phyloP scores from a whole-genome alignment of 92 coral and sea anemone genomes.

The Zoanthus gigantus region DNA sequence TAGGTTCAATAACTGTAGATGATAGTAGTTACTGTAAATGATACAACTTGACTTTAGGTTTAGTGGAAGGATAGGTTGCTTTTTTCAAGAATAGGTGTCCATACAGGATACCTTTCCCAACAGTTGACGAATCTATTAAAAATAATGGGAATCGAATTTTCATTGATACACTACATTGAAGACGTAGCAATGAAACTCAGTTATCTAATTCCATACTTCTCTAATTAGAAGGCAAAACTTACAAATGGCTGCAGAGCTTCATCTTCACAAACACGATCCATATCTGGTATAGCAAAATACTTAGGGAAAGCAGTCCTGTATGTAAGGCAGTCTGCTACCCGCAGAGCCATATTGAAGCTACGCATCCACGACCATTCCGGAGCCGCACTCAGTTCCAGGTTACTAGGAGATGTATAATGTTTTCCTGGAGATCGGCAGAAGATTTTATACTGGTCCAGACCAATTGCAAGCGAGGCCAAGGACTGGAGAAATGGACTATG shows the following conservation, averaged over 20 bases:
- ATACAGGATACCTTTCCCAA: too few species aligned
- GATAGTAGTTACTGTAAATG: too few species aligned
- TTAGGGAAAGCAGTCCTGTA: conserved; percentile 70
- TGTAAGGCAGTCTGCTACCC: conserved; percentile 77
- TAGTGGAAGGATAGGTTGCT: too few species aligned
- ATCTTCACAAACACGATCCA: conserved; percentile 73
- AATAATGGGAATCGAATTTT: too few species aligned
- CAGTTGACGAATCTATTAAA: too few species aligned
- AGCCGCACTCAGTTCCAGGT: conserved; percentile 31
- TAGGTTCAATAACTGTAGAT: too few species aligned
- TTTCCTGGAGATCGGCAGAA: conserved; percentile 58
- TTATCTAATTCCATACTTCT: too few species aligned
- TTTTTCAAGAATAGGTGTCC: too few species aligned
- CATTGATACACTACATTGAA: too few species aligned
- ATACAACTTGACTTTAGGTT: too few species aligned
- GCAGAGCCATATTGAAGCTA: conserved; percentile 68
- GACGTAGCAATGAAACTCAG: too few species aligned
- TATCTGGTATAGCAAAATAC: conserved; percentile 70
- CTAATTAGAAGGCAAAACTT: conserved; percentile 15
- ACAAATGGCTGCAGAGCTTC: conserved; percentile 76
- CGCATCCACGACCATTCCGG: conserved; percentile 87
- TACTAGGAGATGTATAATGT: conserved; percentile 12
- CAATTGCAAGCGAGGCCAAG: conserved; percentile 76
- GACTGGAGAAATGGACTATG: conserved; percentile 84
- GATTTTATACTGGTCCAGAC: conserved; percentile 77